Percentiles rank a stretch among this genome's conserved stretches.
phyloP scores from a whole-genome alignment of 2,113 vertebrate genomes.

The Cepphus grylle region DNA sequence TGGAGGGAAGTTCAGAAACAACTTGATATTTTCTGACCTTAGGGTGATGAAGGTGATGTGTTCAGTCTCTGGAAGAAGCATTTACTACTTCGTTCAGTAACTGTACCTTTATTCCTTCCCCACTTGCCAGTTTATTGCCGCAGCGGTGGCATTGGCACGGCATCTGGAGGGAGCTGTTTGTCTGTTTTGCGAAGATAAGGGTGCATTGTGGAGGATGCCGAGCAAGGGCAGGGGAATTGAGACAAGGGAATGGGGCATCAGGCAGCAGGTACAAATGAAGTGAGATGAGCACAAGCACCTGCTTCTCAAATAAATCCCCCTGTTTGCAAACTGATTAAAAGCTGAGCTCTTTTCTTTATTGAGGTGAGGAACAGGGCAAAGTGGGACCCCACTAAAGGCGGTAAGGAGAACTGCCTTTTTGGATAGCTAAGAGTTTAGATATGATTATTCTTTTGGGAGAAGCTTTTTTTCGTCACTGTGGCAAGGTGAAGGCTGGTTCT shows the following conservation, averaged over 20 bases:
- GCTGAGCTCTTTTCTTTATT: background rate
- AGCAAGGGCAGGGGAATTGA: background rate
- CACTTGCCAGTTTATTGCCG: background rate
- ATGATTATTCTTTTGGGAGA: background rate
- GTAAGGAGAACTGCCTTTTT: background rate
- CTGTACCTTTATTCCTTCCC: background rate
- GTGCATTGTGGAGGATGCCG: background rate
- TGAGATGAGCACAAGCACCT: background rate
- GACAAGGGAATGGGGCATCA: background rate
- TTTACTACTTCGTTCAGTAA: background rate
- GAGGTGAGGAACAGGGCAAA: background rate
- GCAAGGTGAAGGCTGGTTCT: background rate
- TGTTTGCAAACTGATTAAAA: background rate
- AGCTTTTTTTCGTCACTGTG: background rate
- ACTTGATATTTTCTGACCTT: background rate
- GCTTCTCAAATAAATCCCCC: background rate
- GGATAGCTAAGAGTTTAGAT: background rate
- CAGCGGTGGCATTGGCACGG: background rate
- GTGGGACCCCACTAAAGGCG: background rate
- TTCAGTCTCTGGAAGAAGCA: background rate
- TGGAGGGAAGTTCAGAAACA: background rate
- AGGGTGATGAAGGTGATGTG: background rate
- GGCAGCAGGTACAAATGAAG: background rate
- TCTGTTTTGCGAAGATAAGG: constrained; percentile 2
- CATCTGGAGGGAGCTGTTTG: background rate